Percentiles rank a stretch among this genome's conserved stretches.
Conservation (phyloP, 2,888 invertebrate species). For the Chorisops tibialis region DNA sequence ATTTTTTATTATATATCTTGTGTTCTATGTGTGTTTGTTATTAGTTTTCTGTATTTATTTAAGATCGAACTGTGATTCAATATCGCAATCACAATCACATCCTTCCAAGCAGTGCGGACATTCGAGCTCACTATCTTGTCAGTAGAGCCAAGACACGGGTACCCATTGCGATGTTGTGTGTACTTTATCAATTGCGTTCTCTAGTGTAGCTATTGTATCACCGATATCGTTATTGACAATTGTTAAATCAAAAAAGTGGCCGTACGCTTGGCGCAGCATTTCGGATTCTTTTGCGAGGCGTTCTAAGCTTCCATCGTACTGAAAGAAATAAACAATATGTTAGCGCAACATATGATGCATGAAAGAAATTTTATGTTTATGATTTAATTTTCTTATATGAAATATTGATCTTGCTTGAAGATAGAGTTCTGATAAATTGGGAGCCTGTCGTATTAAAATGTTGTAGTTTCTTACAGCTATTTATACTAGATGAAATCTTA, state of each 20-base stretch:
- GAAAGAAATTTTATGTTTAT: too few species aligned
- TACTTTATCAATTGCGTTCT: conserved; percentile 85
- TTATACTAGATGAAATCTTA: too few species aligned
- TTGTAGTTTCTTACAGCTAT: too few species aligned
- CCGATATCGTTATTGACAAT: conserved; percentile 99
- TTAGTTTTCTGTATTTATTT: conserved; percentile 25
- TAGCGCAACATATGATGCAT: too few species aligned
- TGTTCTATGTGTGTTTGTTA: not conserved
- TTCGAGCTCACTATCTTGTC: conserved; percentile 54
- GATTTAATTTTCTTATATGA: too few species aligned
- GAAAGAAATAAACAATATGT: conserved; percentile 45
- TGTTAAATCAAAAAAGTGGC: conserved; percentile 96
- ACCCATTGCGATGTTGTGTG: conserved; percentile 95
- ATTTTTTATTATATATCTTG: not conserved
- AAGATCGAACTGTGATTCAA: conserved; percentile 34
- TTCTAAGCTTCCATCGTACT: conserved; percentile 98
- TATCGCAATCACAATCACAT: conserved; percentile 53
- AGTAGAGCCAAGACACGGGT: conserved; percentile 90
- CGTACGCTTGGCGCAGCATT: conserved; percentile 92
- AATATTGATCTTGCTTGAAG: too few species aligned
- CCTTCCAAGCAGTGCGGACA: conserved; percentile 52
- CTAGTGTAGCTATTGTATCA: conserved; percentile 91
- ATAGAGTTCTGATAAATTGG: too few species aligned
- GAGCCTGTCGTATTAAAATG: too few species aligned
- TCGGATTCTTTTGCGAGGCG: conserved; percentile 95